These are phyloP conservation scores for Tuta absoluta DNA, from an alignment of 2,888 invertebrate genomes.

Conservation along the genomic window DNA sequence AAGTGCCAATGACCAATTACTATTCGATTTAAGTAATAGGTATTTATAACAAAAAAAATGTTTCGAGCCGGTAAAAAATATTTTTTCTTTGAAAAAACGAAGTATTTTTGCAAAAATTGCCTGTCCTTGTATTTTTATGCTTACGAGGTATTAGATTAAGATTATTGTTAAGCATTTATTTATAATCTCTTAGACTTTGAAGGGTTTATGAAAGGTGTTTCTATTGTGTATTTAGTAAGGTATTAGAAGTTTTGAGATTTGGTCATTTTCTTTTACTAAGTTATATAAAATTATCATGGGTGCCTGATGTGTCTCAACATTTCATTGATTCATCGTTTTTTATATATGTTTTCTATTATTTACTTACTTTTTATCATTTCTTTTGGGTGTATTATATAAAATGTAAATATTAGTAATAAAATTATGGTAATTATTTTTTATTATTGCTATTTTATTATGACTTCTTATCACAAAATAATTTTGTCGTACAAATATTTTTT, in stretches of 20 bases:
- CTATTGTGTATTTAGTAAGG: not conserved
- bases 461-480: not conserved
- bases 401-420: not conserved
- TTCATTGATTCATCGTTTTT: slow-evolving; percentile 1
- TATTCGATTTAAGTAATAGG: not conserved
- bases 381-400: not conserved
- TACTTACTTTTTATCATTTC: not conserved
- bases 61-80: not conserved
- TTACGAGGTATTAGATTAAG: slow-evolving; percentile 49
- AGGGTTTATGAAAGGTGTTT: not conserved
- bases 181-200: slow-evolving; percentile 22
- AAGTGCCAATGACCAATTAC: not conserved
- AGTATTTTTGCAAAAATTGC: not conserved
- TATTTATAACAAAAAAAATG: too few species aligned
- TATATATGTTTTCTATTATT: not conserved
- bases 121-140: slow-evolving; percentile 28
- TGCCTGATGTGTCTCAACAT: not conserved
- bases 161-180: slow-evolving; percentile 31
- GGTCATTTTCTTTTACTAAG: not conserved
- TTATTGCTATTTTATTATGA: not conserved
- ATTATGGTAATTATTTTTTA: not conserved
- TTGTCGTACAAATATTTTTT: slow-evolving; percentile 19
- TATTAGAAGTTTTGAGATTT: not conserved
- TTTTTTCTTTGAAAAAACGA: not conserved
- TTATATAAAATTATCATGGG: not conserved